Evolutionary conservation across 2,113 vertebrate genomes (phyloP).

Genomic region (Macaca mulatta): DNA sequence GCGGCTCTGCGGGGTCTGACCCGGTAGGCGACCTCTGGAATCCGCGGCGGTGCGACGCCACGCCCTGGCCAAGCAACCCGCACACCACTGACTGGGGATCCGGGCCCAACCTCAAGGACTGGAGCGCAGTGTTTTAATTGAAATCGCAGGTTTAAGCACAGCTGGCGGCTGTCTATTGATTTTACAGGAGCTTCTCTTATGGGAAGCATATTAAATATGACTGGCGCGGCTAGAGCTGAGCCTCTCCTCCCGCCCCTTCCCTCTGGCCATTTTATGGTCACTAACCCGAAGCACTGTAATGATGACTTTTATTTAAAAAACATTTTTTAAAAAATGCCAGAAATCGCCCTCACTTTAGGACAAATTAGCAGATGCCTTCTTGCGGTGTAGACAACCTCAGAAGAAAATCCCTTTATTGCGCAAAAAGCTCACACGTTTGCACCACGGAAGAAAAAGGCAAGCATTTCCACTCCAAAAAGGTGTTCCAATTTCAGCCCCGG

Average conservation of each 20-base stretch:
- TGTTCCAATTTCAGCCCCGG: not conserved
- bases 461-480: not conserved
- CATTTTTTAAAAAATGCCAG: not conserved
- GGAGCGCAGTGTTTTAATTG: constrained; percentile 78
- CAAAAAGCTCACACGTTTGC: constrained; percentile 35
- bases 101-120: not conserved
- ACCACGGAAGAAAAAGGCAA: not conserved
- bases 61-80: not conserved
- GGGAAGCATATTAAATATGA: constrained; percentile 70
- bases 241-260: not conserved
- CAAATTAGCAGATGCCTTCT: constrained; percentile 45
- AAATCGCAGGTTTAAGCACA: constrained; percentile 80
- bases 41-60: not conserved
- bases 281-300: constrained; percentile 1
- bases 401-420: constrained; percentile 52
- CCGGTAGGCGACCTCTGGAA: not conserved
- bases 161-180: constrained; percentile 81
- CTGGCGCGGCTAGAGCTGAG: constrained; percentile 34
- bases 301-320: constrained; percentile 29
- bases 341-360: constrained; percentile 32
- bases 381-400: not conserved
- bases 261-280: constrained; percentile 47
- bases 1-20: not conserved
- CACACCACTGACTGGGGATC: constrained; percentile 31
- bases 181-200: constrained; percentile 63